Evolutionary conservation across 2,888 invertebrate genomes (phyloP), one percentile per base, ranked within the genome.

Genomic region (Schizotus pectinicornis): DNA sequence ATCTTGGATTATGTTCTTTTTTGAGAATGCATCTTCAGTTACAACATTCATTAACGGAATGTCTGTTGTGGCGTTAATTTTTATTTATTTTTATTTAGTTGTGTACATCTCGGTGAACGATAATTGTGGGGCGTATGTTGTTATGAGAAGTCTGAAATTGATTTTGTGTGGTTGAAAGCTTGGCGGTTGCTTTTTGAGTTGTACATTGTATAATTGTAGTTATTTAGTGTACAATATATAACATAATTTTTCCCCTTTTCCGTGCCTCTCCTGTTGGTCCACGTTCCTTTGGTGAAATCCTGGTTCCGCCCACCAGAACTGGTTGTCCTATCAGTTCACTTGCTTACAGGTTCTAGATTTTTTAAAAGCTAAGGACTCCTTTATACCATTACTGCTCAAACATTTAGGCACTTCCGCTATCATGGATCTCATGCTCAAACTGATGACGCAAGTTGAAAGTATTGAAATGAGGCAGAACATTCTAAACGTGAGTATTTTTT

Each of bases 381-480:
- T 95, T 84, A 86, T 97, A 77, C 88, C 91, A 67, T 87, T 91
- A 78, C 85, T 97, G 77, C 84, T 96, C 76, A 88, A 89, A 73
- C 96, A 98, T 83, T 86, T 97, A 76, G 90, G 92, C 74, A 96
- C 95, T 45, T 96, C 96, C 14, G 95, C 96, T 71, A 91, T 97
- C 74, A 94, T 95, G 85, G 96, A 98, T 85, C 86, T 95, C 72
- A 87, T 95, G 78, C 84, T 89, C 74, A 91, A 92, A 81, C 87
- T 92, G 77, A 88, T 94, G 79, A 91, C 91, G 64, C 87, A 91
- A 71, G 89, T 95, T 51, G 91, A 91, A 77, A 90, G 88, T 62
- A 84, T 83, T 64, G 89, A 90, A 70, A 85, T 88, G 77, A 85
- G 88, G 71, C 84, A 85, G 74, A 88, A 87, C 80, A 84, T 91